Percentiles rank a stretch among this genome's conserved stretches.
Conservation (phyloP, 2,888 invertebrate genomes). For the Harmothoe impar region DNA sequence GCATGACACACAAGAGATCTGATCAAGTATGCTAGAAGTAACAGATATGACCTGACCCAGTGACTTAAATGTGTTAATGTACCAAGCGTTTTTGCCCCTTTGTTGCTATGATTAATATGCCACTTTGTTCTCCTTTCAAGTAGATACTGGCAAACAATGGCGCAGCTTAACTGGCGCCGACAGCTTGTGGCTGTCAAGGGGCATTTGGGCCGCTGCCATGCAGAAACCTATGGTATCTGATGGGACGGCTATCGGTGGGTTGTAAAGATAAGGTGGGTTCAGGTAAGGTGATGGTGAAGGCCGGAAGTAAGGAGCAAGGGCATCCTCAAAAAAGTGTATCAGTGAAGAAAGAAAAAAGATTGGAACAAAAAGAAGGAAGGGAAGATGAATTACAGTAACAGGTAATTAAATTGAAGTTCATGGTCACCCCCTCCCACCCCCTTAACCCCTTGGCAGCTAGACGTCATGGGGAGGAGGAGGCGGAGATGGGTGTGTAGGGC, state of each 20-base stretch:
- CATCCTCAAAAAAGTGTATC: too few species aligned
- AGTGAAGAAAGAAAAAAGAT: neutral
- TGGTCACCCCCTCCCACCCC: neutral
- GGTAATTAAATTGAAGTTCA: neutral
- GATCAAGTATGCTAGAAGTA: too few species aligned
- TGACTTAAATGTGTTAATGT: neutral
- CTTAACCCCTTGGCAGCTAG: neutral
- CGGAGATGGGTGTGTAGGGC: neutral
- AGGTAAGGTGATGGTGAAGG: too few species aligned
- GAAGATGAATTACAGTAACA: neutral
- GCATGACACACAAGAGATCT: too few species aligned
- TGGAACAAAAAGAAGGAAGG: neutral
- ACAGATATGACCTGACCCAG: neutral
- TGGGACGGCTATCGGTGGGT: neutral
- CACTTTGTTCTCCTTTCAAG: neutral
- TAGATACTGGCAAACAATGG: neutral
- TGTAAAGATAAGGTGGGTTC: neutral
- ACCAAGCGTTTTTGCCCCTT: neutral
- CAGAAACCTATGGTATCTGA: neutral
- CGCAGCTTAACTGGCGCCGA: neutral
- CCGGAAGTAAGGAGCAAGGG: too few species aligned
- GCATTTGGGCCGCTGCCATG: neutral
- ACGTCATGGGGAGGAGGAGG: neutral
- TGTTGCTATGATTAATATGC: slow-evolving; percentile 1
- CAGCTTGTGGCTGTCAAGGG: neutral